Percentiles rank a stretch among this genome's conserved stretches.
These are phyloP conservation scores for Lophius americanus DNA, from an alignment of 2,797 vertebrate species.

Conservation along the genomic window DNA sequence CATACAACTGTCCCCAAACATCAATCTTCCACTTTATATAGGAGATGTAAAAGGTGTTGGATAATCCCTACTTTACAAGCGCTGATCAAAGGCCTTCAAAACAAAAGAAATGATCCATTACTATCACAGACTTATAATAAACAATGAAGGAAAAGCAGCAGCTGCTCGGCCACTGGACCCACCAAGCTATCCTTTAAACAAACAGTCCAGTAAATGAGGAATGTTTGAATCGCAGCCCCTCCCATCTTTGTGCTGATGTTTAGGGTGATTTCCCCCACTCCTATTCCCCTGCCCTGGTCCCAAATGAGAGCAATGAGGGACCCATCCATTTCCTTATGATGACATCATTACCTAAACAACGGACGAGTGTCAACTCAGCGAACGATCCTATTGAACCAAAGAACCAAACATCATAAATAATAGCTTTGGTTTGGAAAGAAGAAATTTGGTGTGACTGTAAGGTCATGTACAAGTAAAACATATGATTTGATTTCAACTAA, in stretches of 20 bases:
- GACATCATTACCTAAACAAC: constrained; percentile 78
- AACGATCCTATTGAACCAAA: constrained; percentile 67
- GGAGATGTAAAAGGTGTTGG: constrained; percentile 12
- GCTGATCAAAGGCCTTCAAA: constrained; percentile 9
- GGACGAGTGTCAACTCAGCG: constrained; percentile 54
- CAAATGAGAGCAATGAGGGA: constrained; percentile 38
- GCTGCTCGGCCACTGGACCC: constrained; percentile 22
- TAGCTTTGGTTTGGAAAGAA: constrained; percentile 2
- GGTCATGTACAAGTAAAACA: neutral
- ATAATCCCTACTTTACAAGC: constrained; percentile 17
- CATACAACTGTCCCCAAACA: constrained; percentile 5
- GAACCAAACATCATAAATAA: constrained; percentile 26
- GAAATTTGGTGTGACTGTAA: neutral
- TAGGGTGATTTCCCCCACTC: constrained; percentile 35
- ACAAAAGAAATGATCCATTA: neutral
- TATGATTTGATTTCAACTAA: no score
- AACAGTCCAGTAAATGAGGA: constrained; percentile 38
- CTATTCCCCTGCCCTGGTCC: constrained; percentile 49
- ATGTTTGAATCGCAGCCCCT: constrained; percentile 61
- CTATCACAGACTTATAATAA: neutral
- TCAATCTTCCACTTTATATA: constrained; percentile 8
- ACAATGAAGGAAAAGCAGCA: constrained; percentile 17
- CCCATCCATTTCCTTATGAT: constrained; percentile 63
- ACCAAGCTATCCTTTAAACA: constrained; percentile 24
- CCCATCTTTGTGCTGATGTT: constrained; percentile 46